phyloP scores from a whole-genome alignment of 1,140 invertebrate species.

The Cydia pomonella region DNA sequence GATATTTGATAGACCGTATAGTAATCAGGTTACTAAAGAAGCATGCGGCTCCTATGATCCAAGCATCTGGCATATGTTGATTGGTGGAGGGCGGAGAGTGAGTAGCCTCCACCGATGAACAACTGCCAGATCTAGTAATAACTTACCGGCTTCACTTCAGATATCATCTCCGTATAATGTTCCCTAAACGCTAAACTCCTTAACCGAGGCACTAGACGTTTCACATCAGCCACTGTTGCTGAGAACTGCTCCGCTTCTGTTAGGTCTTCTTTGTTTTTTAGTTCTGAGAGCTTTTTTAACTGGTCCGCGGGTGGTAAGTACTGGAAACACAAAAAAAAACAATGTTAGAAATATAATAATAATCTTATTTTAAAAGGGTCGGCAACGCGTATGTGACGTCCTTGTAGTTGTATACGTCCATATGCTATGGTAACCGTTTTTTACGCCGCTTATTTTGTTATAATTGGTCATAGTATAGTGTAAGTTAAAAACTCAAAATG shows the following conservation, averaged over 20 bases:
- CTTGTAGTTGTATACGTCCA: too few relatives aligned
- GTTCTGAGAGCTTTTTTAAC: constrained; percentile 89
- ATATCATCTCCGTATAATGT: constrained; percentile 81
- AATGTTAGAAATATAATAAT: neutral
- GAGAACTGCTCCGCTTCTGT: constrained; percentile 97
- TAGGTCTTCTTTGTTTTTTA: constrained; percentile 90
- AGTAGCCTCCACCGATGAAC: too few relatives aligned
- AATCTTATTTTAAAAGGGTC: neutral
- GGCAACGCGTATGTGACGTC: too few relatives aligned
- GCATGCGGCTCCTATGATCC: too few relatives aligned
- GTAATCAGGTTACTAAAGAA: too few relatives aligned
- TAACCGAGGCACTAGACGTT: constrained; percentile 92
- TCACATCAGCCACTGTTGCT: constrained; percentile 94
- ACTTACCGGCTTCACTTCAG: constrained; percentile 94
- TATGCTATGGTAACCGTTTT: too few relatives aligned
- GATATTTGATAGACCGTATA: too few relatives aligned
- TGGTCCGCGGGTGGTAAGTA: constrained; percentile 95
- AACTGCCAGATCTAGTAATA: too few relatives aligned
- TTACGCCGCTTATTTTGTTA: too few relatives aligned
- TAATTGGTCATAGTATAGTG: too few relatives aligned
- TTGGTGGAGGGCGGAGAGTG: neutral
- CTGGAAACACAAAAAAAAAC: constrained; percentile 64
- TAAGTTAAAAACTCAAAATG: too few relatives aligned
- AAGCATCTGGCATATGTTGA: neutral
- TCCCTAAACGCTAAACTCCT: constrained; percentile 95